Evolutionary conservation across 1,140 invertebrate genomes (phyloP), one percentile per base, ranked within the genome.

Genomic region (Camponotus vicinus): DNA sequence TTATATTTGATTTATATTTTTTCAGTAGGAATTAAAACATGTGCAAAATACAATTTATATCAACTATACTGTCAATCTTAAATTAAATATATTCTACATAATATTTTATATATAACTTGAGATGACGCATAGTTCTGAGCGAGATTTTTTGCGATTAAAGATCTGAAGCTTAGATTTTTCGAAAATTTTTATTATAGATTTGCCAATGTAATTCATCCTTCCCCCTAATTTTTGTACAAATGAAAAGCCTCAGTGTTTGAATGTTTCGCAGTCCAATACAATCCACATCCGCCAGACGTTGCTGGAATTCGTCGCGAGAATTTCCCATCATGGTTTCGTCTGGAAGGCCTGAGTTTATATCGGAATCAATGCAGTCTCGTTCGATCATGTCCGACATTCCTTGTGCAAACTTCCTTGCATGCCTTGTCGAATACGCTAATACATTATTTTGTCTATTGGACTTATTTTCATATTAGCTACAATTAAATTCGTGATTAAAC

Each of bases 401-500:
- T 66, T n/a, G 40, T 59, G 13, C 34, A 79, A 55, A 18, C 8
- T 21, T 37, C 34, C 34, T 69, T 21, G 32, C 77, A 70, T 80
- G 55, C 49, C 77, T 42, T 34, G 7, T 70, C 34, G 52, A 57
- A 57, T 57, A 84, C 82, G 18, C 52, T 45, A 83, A 85, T 52
- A 77, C 76, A 64, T 89, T 80, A 45, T 75, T 34, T 45, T 34
- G 32, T 9, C 67, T 77, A 71, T 77, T 18, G 15, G 18, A 34
- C 15, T 70, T 76, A 87, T 85, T 86, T 86, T 88, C 52, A 63
- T 61, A 61, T 77, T 71, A 21, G 40, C 37, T 11, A 42, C 40
- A 69, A 66, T 86, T 79, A 80, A 76, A 63, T 37, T 86, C 52
- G 34, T 75, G 63, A 77, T 76, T 82, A 86, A 89, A 89, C 40